These are phyloP conservation scores for Silurus asotus DNA, from an alignment of 2,113 vertebrate genomes.

Conservation along the genomic window DNA sequence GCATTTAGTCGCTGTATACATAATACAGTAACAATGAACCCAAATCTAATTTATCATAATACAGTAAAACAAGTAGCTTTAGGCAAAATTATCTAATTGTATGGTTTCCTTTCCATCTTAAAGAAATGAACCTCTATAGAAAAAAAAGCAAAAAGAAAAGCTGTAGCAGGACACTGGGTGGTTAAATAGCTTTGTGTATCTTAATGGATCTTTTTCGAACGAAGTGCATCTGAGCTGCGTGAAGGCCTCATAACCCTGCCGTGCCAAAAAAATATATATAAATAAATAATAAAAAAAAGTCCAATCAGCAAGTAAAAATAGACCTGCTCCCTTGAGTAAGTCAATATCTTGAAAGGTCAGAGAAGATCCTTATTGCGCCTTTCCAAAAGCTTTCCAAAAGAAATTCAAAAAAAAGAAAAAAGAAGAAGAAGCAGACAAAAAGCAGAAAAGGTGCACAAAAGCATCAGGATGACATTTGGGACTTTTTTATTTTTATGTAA, in stretches of 20 bases:
- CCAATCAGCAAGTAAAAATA: constrained; percentile 80
- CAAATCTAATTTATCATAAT: constrained; percentile 17
- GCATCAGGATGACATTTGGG: constrained; percentile 28
- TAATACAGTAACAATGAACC: background rate
- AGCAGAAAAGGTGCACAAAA: constrained; percentile 6
- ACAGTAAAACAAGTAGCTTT: background rate
- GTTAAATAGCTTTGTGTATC: constrained; percentile 25
- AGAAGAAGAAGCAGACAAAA: background rate
- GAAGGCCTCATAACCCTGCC: background rate
- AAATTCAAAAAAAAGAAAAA: constrained; percentile 73
- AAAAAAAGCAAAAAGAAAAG: background rate
- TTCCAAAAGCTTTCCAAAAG: constrained; percentile 73
- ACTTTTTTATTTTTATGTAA: background rate
- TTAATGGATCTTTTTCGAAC: constrained; percentile 24
- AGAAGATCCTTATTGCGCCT: constrained; percentile 18
- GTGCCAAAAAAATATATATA: background rate
- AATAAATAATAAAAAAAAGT: constrained; percentile 65
- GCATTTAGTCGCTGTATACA: constrained; percentile 2
- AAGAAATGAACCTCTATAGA: background rate
- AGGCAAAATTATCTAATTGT: background rate
- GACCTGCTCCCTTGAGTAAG: background rate
- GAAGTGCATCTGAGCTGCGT: background rate
- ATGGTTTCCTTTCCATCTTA: background rate
- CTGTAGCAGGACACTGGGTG: background rate
- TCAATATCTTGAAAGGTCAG: constrained; percentile 40